Base-by-base conservation (phyloP, 1,140 invertebrate genomes). In the Eumeta japonica region DNA sequence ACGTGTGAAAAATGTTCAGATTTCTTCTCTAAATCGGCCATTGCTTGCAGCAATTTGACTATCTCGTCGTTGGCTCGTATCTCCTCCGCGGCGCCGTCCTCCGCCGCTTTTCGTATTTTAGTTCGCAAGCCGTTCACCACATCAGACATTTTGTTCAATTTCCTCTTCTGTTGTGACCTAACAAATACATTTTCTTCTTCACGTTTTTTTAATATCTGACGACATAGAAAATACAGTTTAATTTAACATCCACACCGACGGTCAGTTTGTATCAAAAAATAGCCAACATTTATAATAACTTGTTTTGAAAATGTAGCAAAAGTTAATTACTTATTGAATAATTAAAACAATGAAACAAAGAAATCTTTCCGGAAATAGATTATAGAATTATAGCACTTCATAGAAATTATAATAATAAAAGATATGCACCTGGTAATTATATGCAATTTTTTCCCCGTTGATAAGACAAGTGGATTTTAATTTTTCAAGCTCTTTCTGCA, bases 141-240 rank as follows among this genome's bases (percentile, higher is more conserved):
- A 50, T 90, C 88, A 19, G 89, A 84, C 36, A 92, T 75, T 54
- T 88, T 89, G 52, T 90, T 88, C 2, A 93, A 80, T 55, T 85
- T 83, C 9, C 88, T 77, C 55, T 91, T 91, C 52, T 92, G 90
- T 52, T 90, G 84, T 35, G 85, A 88, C 55, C 86, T 85, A 0
- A 91, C 84, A 33, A 90, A 86, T 0, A 83, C 77, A 59, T 92
- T 93, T 65, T 93, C 90, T 40, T 92, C 88, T 56, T 94, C 90
- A 5, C 89, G 77, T 57, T 85, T 86, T 64, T 89, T 90, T 12
- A 94, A 56, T 7, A 93, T 83, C 68, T 86, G 76, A 3, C 5
- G n/a, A 7, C 5, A n/a, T 24, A 24, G 5, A 7, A 24, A 7
- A n/a, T 24, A n/a, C n/a, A n/a, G n/a, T n/a, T n/a, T n/a, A n/a